Conservation (phyloP, 2,888 invertebrate genomes). For the Margaritifera margaritifera region DNA sequence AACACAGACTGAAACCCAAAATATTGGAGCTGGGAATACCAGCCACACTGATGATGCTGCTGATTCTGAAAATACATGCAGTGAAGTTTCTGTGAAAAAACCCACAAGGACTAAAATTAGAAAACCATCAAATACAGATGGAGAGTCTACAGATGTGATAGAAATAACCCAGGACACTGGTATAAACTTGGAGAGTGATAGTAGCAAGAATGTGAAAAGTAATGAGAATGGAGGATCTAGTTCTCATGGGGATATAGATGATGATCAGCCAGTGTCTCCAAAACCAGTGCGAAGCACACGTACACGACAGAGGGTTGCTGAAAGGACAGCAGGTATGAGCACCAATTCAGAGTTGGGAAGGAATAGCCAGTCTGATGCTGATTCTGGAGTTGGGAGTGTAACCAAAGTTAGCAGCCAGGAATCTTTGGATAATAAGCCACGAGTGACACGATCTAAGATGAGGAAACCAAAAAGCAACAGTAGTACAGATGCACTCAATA, state of each 20-base stretch:
- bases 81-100: no score
- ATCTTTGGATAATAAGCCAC: not conserved
- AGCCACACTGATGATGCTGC: no score
- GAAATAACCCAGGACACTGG: not conserved
- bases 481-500: not conserved
- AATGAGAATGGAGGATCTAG: not conserved
- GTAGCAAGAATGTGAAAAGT: not conserved
- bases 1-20: no score
- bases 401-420: not conserved
- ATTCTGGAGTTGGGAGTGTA: constrained; percentile 18
- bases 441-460: constrained; percentile 23
- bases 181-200: not conserved
- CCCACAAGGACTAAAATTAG: no score
- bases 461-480: constrained; percentile 5
- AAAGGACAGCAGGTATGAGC: constrained; percentile 2
- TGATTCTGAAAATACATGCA: no score
- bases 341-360: constrained; percentile 7
- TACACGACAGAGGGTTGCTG: constrained; percentile 1
- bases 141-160: not conserved
- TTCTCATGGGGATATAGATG: not conserved
- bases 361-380: constrained; percentile 7
- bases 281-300: not conserved
- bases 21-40: no score
- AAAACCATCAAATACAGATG: not conserved
- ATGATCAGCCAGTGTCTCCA: not conserved